Evolutionary conservation across 2,888 invertebrate genomes (phyloP).

Genomic region (Serripes groenlandicus): DNA sequence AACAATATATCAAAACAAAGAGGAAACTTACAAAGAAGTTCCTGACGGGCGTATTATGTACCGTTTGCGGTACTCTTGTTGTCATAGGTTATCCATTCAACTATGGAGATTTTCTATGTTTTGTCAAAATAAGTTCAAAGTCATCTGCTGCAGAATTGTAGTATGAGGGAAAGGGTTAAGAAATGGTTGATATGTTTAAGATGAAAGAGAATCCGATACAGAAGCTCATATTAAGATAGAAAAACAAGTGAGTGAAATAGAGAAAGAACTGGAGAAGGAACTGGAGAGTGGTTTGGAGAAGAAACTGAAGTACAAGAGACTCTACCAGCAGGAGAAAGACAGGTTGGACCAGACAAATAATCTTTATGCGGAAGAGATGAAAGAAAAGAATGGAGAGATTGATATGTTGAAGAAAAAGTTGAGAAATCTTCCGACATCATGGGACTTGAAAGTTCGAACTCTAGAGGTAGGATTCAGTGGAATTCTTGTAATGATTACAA

Average conservation of each 20-base stretch:
- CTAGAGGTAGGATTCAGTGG: no score
- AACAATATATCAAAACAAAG: no score
- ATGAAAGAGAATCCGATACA: slow-evolving; percentile 2
- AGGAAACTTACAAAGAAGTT: no score
- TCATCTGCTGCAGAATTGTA: no score
- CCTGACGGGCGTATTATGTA: no score
- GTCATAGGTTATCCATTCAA: no score
- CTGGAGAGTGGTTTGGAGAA: slow-evolving; percentile 69
- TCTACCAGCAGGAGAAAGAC: slow-evolving; percentile 75
- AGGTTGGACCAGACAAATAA: slow-evolving; percentile 58
- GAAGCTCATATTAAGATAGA: slow-evolving; percentile 10
- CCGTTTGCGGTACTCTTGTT: no score
- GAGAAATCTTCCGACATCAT: slow-evolving; percentile 52
- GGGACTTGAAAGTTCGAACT: slow-evolving; percentile 67
- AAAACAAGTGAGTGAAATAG: slow-evolving; percentile 8
- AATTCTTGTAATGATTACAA: no score
- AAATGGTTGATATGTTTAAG: not conserved
- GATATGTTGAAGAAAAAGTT: slow-evolving; percentile 58
- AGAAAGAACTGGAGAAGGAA: slow-evolving; percentile 41
- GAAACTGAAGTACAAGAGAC: slow-evolving; percentile 73
- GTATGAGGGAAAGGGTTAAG: no score
- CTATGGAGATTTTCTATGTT: no score
- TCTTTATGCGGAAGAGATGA: slow-evolving; percentile 69
- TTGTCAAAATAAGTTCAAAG: no score
- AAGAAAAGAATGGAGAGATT: slow-evolving; percentile 67